These are phyloP conservation scores for Myiotriccus ornatus DNA, from an alignment of 2,797 vertebrate species.

Conservation along the genomic window DNA sequence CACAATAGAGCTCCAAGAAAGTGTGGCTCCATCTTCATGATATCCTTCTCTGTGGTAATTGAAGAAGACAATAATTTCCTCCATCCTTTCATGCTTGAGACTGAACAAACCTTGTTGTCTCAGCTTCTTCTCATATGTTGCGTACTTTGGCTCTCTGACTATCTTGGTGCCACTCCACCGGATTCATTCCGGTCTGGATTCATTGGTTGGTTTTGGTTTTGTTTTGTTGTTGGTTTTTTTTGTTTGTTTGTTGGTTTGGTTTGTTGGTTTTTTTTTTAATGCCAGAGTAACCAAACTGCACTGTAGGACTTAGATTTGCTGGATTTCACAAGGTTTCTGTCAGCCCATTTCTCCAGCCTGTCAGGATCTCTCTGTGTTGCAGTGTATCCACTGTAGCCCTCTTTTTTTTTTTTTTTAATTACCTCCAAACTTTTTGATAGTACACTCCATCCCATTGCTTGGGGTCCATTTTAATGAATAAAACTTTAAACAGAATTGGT, in stretches of 20 bases:
- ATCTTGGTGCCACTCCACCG: neutral
- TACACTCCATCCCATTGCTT: fast-evolving
- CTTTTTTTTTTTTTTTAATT: neutral
- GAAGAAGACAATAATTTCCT: neutral
- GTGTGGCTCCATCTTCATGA: neutral
- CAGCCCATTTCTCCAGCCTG: neutral
- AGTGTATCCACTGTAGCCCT: neutral
- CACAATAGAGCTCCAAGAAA: neutral
- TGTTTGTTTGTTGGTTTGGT: neutral
- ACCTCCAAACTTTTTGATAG: neutral
- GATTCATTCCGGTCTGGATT: neutral
- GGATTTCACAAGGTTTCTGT: neutral
- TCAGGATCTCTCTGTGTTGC: neutral
- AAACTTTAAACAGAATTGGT: neutral
- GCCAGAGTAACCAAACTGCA: neutral
- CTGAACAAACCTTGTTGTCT: neutral
- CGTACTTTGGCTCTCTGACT: neutral
- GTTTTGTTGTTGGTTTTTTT: too few relatives aligned
- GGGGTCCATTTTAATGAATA: neutral
- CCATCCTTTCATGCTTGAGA: neutral
- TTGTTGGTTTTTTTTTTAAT: neutral
- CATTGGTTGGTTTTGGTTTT: too few relatives aligned
- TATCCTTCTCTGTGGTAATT: neutral
- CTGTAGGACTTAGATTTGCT: neutral
- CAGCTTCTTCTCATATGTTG: neutral